Percentiles rank a stretch among this genome's conserved stretches.
Evolutionary conservation across 1,140 invertebrate genomes (phyloP).

Genomic region (Euschistus heros): DNA sequence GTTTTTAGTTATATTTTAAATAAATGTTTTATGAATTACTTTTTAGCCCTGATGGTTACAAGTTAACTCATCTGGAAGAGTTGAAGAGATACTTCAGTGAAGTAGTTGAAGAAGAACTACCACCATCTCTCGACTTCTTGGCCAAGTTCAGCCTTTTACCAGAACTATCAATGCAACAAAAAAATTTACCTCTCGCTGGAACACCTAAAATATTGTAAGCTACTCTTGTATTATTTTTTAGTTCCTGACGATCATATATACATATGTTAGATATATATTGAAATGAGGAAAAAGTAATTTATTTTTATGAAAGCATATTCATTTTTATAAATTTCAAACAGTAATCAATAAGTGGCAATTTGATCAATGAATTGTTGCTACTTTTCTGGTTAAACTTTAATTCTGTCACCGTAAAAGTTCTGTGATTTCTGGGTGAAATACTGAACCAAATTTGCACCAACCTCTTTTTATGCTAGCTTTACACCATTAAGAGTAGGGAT

Average conservation of each 20-base stretch:
- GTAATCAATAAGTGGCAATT: no score
- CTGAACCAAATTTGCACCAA: no score
- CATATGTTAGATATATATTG: background rate
- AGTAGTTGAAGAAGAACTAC: slow-evolving; percentile 10
- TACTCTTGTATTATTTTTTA: background rate
- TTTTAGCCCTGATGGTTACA: slow-evolving; percentile 22
- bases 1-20: background rate
- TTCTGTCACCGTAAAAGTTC: no score
- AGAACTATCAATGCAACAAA: slow-evolving; percentile 15
- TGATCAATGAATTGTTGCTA: no score
- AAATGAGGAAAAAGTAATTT: no score
- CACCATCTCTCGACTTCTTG: slow-evolving; percentile 17
- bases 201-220: slow-evolving; percentile 13
- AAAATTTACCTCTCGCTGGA: background rate
- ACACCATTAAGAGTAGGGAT: no score
- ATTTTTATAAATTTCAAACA: no score
- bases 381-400: no score
- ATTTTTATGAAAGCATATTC: no score
- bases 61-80: slow-evolving; percentile 12
- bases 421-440: no score
- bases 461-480: no score
- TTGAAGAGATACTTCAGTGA: slow-evolving; percentile 15
- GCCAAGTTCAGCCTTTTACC: slow-evolving; percentile 6
- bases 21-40: slow-evolving; percentile 11
- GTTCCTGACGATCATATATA: background rate